Base-by-base conservation (phyloP, 2,888 invertebrate genomes). In the Cephus rjabovi region DNA sequence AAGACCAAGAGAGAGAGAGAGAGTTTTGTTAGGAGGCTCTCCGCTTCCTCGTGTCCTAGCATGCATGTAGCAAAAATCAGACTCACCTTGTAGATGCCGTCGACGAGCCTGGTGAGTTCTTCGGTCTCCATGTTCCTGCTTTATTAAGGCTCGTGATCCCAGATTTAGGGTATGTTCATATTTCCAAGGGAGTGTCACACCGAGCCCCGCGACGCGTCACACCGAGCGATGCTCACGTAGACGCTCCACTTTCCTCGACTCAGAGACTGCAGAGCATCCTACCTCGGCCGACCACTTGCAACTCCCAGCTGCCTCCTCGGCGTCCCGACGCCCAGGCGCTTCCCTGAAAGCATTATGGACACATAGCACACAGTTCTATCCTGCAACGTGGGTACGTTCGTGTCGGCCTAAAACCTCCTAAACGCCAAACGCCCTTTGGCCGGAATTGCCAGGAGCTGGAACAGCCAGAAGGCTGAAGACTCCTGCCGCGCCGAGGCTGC, bases 41-140 rank as follows among this genome's bases (percentile, higher is more conserved):
- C 15, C 4, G 40, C 15, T 40, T 40, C 40, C 40, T 40, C 40
- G 40, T 15, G 6, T 40, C 15, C 4, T 6, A 40, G 11, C 71
- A 9, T 31, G 6, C 4, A n/a, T 6, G 71, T 15, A 33, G 71
- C n/a, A 33, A 71, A 71, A 71, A n/a, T 71, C 2, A 71, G 40
- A 81, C 93, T 93, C 93, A 97, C 97, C 96, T 97, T 97, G 92
- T 97, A 97, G 90, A 97, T 97, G 89, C 96, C 96, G 93, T 97
- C 97, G 89, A 97, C 97, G 88, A 97, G 95, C 93, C 96, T 97
- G 90, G 96, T 97, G 87, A 97, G 95, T 93, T 97, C 97, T 92
- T 97, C 97, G 88, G 97, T 96, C 94, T 97, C 97, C 96, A 96
- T 94, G 70, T 74, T 77, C 79, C 80, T 79, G 80, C 79, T 75